Evolutionary conservation across 2,888 invertebrate species (phyloP), one percentile per base, ranked within the genome.

Genomic region (Pristionchus maxplancki): DNA sequence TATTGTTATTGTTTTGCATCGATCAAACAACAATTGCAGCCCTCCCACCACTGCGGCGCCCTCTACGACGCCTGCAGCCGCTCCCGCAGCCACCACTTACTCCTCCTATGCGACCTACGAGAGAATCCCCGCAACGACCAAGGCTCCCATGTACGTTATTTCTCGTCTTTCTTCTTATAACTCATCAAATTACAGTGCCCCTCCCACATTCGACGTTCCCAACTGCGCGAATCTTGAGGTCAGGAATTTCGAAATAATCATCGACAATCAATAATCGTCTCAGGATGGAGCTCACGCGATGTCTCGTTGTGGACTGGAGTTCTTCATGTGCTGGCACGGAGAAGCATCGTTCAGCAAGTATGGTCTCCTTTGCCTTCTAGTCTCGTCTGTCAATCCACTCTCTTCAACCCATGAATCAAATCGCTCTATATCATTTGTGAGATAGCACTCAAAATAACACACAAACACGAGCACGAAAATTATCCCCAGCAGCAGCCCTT

Each of bases 251-350:
- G 58, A 58, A 58, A 58, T 44, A 44, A 44, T 44, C 44, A 44
- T 44, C 44, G 58, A 24, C 15, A 71, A n/a, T 78, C n/a, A 40
- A 62, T n/a, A 17, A 9, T 13, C 37, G 1, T 24, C 1, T 74
- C n/a, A 78, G 78, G 71, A 87, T 37, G 86, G 86, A 28, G 71
- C 50, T 15, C 86, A 87, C 31, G 67, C 86, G 28, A n/a, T 71
- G 67, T 15, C 86, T 40, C 67, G 86, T 20, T 87, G 86, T 24
- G 71, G 86, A 11, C 44, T 24, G 28, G 86, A 71, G 11, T 88
- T 88, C 88, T 88, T 88, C 88, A 17, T 58, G 15, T 88, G 88
- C 62, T 88, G 88, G 88, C 28, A 81, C 28, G 88, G 88, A 88
- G 48, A 67, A 31, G 28, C 71, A 15, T 64, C 86, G 50, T 31